phyloP scores from a whole-genome alignment of 2,888 invertebrate genomes.

The Aspidiotus rigidus region DNA sequence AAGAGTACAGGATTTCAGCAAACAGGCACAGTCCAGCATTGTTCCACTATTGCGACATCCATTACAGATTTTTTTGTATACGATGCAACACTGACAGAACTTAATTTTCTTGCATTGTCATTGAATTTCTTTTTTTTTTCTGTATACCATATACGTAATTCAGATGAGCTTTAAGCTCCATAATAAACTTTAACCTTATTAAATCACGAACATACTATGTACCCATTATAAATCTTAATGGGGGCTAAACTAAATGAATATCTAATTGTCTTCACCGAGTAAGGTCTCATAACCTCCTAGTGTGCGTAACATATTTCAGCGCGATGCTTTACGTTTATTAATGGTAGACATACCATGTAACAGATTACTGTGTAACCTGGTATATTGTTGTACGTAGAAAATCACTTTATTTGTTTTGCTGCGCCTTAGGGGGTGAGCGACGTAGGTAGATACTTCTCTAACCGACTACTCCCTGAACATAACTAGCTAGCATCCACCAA shows the following conservation, averaged over 20 bases:
- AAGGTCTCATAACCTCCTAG: not conserved
- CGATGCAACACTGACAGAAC: too few relatives aligned
- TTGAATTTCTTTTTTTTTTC: too few relatives aligned
- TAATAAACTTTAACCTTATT: too few relatives aligned
- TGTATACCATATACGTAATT: not conserved
- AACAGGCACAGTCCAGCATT: too few relatives aligned
- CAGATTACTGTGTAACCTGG: not conserved
- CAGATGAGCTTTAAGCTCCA: not conserved
- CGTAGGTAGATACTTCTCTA: not conserved
- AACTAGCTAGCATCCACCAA: not conserved
- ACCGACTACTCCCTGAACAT: not conserved
- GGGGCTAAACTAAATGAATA: not conserved
- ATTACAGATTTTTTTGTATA: too few relatives aligned
- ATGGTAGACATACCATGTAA: constrained; percentile 1
- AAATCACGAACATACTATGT: too few relatives aligned
- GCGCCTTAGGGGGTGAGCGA: not conserved
- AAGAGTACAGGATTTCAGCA: too few relatives aligned
- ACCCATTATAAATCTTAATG: too few relatives aligned
- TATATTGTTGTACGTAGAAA: not conserved
- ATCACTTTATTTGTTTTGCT: not conserved
- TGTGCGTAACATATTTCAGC: not conserved
- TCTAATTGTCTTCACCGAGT: not conserved
- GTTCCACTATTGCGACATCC: too few relatives aligned
- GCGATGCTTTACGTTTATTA: not conserved
- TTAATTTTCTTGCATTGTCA: too few relatives aligned